Base-by-base conservation (phyloP, 2,888 invertebrate genomes). In the Trypoxylon attenuatum region DNA sequence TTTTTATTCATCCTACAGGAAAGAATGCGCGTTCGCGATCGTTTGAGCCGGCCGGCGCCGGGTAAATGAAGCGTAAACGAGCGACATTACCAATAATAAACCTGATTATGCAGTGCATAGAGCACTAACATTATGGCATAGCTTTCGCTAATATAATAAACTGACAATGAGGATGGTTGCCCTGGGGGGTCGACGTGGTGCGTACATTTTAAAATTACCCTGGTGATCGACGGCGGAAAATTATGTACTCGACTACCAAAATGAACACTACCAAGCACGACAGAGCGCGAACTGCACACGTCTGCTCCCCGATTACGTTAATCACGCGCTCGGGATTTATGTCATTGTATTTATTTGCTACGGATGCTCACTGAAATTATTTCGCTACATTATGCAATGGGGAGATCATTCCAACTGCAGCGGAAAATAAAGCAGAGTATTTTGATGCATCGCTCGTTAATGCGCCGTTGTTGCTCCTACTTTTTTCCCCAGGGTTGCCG, bases 261-360 rank as follows among this genome's bases (percentile, higher is more conserved):
- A 53, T 45, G 49, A 58, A 57, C 53, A 58, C 43, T 58, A 49
- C 64, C 63, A 41, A 58, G 58, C 53, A 53, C n/a, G n/a, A n/a
- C n/a, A n/a, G n/a, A n/a, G n/a, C n/a, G n/a, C n/a, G n/a, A n/a
- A n/a, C n/a, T n/a, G n/a, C n/a, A n/a, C n/a, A n/a, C 57, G 53
- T 58, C 58, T 49, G 66, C 53, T 58, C 63, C 63, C 64, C 66
- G 58, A 64, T 66, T 66, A 58, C 66, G 57, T 56, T 58, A 64
- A 66, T 63, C 57, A 47, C 49, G 49, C 53, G 52, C 49, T 22
- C 49, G 53, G 57, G 64, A 66, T 66, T 66, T 66, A 53, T 66
- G 58, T 64, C 63, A 64, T 58, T 57, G 58, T 52, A 45, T 39
- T 53, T 27, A 45, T 27, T 58, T 58, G 49, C 65, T 43, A 56